Evolutionary conservation across 2,797 vertebrate genomes (phyloP), one percentile per base, ranked within the genome.

Genomic region (Paguma larvata): DNA sequence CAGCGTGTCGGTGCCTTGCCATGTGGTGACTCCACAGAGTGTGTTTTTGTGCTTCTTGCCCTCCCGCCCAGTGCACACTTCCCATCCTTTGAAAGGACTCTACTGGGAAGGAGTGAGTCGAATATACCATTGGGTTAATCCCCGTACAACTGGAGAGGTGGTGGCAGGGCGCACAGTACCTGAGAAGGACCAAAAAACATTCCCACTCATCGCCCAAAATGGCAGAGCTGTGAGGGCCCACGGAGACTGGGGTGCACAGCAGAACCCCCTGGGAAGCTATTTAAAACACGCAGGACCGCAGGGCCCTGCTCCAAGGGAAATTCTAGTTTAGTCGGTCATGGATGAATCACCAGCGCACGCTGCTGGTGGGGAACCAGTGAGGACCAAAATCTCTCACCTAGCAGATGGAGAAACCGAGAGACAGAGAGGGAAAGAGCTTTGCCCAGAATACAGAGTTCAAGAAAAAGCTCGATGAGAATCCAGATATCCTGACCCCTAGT

Each of bases 191-290:
- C 51, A 46, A 80, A 0, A 85, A 85, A 53, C 21, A 73, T 44
- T 86, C 44, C 91, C 46, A 59, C 16, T 91, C 89, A 80, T 85
- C 34, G 94, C 41, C 56, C 38, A 27, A 65, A 79, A 88, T 65
- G 30, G 68, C 53, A 68, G 21, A 62, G 68, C 41, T 88, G 25
- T 16, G 11, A 86, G 23, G 67, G 59, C 34, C 38, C 14, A 30
- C 3, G 46, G n/a, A 85, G 62, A 62, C 27, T 23, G 6, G 51
- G 21, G 44, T 18, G 34, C 59, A 88, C 44, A 63, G 14, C 11
- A 6, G 46, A 44, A 62, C 44, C 18, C 63, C 70, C 27, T 30
- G 41, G 32, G 27, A 88, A 41, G 67, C 41, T 30, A 65, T 16
- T 63, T 15, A n/a, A 84, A 93, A 41, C 75, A 80, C 32, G 75